These are phyloP conservation scores for Ips typographus DNA, from an alignment of 1,140 invertebrate genomes.

Conservation along the genomic window DNA sequence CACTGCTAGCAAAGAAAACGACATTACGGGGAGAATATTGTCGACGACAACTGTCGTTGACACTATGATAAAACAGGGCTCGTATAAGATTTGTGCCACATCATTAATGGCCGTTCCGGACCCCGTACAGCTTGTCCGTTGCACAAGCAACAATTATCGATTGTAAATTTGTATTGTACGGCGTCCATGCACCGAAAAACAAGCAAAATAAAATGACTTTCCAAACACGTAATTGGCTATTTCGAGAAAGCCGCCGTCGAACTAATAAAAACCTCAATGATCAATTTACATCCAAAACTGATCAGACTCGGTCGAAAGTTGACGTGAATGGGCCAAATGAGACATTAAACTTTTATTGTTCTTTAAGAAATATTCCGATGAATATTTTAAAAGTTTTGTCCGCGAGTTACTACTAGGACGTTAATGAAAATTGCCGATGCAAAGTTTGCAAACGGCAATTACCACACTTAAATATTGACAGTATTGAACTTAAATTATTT, in stretches of 20 bases:
- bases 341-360: conserved; percentile 37
- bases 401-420: conserved; percentile 20
- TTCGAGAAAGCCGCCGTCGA: no score
- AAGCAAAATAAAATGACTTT: no score
- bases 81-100: conserved; percentile 45
- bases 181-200: no score
- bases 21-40: no score
- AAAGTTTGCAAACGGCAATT: conserved; percentile 15
- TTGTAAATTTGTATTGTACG: conserved; percentile 42
- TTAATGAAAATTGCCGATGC: conserved; percentile 14
- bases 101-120: conserved; percentile 43
- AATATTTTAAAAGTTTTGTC: conserved; percentile 37
- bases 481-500: not conserved
- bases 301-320: conserved; percentile 24
- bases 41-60: conserved; percentile 46
- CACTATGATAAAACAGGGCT: conserved; percentile 46
- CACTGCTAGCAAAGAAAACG: no score
- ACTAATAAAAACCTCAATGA: no score
- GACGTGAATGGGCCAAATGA: conserved; percentile 26
- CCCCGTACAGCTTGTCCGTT: conserved; percentile 44
- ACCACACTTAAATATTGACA: not conserved
- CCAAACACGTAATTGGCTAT: no score
- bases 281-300: conserved; percentile 18
- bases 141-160: conserved; percentile 40
- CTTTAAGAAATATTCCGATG: conserved; percentile 34